A percentile compares a stretch with the other conserved stretches of the same genome.
phyloP scores from a whole-genome alignment of 1,140 invertebrate species.

The Drosophila suzukii region DNA sequence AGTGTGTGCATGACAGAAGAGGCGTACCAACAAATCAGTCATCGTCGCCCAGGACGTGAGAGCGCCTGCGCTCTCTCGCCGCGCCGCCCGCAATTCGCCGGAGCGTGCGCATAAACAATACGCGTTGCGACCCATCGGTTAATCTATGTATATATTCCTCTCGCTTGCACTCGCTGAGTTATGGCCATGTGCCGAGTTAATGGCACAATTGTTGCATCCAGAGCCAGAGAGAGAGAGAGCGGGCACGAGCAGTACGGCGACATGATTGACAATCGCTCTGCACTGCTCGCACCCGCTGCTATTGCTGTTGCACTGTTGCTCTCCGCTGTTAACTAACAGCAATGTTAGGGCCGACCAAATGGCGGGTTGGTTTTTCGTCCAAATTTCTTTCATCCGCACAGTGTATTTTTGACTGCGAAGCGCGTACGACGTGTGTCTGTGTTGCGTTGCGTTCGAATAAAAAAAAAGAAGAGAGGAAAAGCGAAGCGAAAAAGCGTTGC shows the following conservation, averaged over 20 bases:
- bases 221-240: constrained; percentile 40
- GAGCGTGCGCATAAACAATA: constrained; percentile 40
- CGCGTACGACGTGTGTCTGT: constrained; percentile 82
- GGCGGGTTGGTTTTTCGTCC: constrained; percentile 12
- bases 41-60: constrained; percentile 57
- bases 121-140: not conserved
- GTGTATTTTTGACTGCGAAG: constrained; percentile 84
- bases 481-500: constrained; percentile 28
- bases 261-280: constrained; percentile 72
- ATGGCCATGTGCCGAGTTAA: constrained; percentile 60
- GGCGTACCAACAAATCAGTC: constrained; percentile 84
- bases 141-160: constrained; percentile 7
- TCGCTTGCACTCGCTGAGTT: constrained; percentile 58
- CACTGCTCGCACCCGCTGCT: not conserved
- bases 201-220: constrained; percentile 83
- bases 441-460: constrained; percentile 54
- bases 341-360: constrained; percentile 1
- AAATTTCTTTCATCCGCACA: constrained; percentile 37
- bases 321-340: constrained; percentile 10
- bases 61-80: constrained; percentile 64
- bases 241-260: constrained; percentile 41
- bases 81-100: constrained; percentile 43
- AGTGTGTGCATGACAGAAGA: constrained; percentile 83
- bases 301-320: not conserved
- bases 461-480: constrained; percentile 12